Conservation (phyloP, 2,888 invertebrate species). For the Sphaeridia pumilis region DNA sequence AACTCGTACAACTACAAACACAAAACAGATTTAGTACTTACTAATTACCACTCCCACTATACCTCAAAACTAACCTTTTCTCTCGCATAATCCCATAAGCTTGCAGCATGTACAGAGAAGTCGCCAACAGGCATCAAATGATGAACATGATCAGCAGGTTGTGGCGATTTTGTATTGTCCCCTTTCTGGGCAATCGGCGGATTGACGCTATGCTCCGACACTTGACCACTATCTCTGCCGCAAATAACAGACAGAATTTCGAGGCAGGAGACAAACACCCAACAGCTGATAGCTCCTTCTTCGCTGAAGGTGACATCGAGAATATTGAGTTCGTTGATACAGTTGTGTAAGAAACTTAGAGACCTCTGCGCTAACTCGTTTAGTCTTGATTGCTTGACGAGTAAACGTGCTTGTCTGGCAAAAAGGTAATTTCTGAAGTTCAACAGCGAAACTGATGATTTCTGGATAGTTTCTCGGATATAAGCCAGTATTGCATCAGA, state of each 20-base stretch:
- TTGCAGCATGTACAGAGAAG: conserved; percentile 62
- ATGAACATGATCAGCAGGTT: conserved; percentile 13
- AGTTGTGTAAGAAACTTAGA: conserved; percentile 79
- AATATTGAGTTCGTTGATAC: conserved; percentile 68
- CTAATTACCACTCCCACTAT: too few species aligned
- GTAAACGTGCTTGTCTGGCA: conserved; percentile 47
- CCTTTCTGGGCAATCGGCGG: background rate
- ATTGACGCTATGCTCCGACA: background rate
- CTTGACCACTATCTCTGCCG: conserved; percentile 27
- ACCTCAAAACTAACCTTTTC: conserved; percentile 73
- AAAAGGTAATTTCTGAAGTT: conserved; percentile 90
- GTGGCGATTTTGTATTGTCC: conserved; percentile 11
- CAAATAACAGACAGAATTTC: conserved; percentile 62
- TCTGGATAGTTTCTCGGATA: conserved; percentile 33
- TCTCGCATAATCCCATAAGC: conserved; percentile 74
- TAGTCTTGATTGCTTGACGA: conserved; percentile 28
- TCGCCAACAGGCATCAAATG: conserved; percentile 29
- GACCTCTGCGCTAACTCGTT: conserved; percentile 70
- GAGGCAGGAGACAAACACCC: conserved; percentile 82
- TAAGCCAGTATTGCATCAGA: conserved; percentile 18
- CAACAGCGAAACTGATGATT: conserved; percentile 48
- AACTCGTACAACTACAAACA: conserved; percentile 58
- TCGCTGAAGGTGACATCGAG: conserved; percentile 61
- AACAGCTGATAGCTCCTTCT: conserved; percentile 75
- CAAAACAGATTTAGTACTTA: background rate